Evolutionary conservation across 2,888 invertebrate genomes (phyloP).

Genomic region (Cylloceria caligata): DNA sequence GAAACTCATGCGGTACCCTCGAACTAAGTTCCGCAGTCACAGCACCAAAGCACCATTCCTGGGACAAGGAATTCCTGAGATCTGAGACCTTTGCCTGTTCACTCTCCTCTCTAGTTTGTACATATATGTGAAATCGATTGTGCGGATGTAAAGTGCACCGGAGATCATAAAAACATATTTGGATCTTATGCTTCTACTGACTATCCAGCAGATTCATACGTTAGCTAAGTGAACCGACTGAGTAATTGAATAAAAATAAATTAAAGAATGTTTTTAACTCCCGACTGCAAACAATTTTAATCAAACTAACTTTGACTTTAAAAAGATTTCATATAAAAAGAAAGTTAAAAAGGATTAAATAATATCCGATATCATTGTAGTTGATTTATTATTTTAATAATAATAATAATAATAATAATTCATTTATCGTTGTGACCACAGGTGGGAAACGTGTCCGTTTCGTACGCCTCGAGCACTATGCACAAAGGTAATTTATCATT

Average conservation of each 20-base stretch:
- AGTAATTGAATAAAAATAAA: no score
- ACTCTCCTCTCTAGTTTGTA: not conserved
- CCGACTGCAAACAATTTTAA: not conserved
- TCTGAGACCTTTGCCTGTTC: constrained; percentile 34
- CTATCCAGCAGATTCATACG: not conserved
- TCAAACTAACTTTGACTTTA: no score
- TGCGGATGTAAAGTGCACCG: constrained; percentile 22
- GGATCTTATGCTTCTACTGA: not conserved
- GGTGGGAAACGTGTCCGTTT: no score
- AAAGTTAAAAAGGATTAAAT: no score
- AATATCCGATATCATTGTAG: no score
- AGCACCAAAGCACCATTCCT: constrained; percentile 38
- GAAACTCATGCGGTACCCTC: constrained; percentile 49
- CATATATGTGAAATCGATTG: constrained; percentile 27
- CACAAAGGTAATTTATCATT: no score
- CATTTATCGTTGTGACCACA: no score
- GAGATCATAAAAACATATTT: constrained; percentile 18
- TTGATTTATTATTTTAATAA: no score
- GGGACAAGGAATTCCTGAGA: constrained; percentile 56
- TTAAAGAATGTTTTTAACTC: not conserved
- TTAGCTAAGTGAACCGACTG: not conserved
- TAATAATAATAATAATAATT: no score
- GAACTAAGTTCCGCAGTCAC: constrained; percentile 57
- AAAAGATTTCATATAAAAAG: no score
- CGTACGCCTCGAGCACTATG: no score